Base-by-base conservation (phyloP, 92 coral and sea anemone species). In the Montipora capitata region DNA sequence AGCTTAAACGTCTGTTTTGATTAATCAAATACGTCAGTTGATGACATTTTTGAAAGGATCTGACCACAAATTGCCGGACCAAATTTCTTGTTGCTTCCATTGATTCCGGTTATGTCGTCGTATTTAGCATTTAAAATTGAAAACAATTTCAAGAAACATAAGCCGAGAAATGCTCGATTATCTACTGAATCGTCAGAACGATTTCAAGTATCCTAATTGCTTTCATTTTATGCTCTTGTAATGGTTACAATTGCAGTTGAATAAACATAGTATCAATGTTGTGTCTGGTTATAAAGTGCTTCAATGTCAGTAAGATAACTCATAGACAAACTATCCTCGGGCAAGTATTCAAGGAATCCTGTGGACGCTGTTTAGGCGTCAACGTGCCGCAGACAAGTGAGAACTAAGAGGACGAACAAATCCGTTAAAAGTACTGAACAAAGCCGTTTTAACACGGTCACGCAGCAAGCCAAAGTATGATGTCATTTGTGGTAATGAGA, bases 401-500 rank as follows among this genome's bases (percentile, higher is more conserved):
- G 15, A 17, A 52, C 6, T 10, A 54, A 18, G 45, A 41, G 38
- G 35, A 58, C 40, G 17, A 27, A 41, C 44, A 20, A 18, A 79
- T 20, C 63, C 74, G 68, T 10, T 5, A 77, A 56, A 57, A 15
- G 35, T 38, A 39, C 39, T 57, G 54, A 71, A 35, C 35, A 73
- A 73, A 45, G 58, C 77, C 61, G 40, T 73, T 73, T 73, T n/a
- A 9, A 48, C 40, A 45, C 59, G 77, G 77, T 73, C 77, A 48
- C 85, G 40, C 72, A 3, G 85, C 40, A 65, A 48, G 43, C n/a
- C 51, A 52, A 38, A 67, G 11, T 2, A 2, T 38, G 54, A n/a
- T 68, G 85, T 51, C 54, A 81, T 49, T 14, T 48, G 85, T 54
- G 15, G 61, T 68, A 68, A 69, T 56, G 66, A 52, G 77, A 68